Evolutionary conservation across 2,113 vertebrate species (phyloP).

Genomic region (Smithornis capensis): DNA sequence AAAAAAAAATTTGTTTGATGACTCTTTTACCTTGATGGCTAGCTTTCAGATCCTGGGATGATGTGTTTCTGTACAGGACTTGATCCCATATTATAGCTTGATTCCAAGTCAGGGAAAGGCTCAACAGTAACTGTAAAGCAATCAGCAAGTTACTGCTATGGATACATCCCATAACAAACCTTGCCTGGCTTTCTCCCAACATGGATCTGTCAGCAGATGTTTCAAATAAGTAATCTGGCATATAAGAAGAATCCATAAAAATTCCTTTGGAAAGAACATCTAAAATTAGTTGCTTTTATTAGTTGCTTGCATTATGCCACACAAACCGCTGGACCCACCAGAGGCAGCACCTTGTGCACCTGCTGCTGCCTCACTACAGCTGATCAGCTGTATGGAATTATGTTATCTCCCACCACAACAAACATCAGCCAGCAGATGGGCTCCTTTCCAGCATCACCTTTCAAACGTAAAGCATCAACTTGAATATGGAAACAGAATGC

Average conservation of each 20-base stretch:
- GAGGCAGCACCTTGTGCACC: neutral
- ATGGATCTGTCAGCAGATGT: neutral
- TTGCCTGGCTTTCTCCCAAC: neutral
- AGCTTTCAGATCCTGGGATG: neutral
- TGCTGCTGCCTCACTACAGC: neutral
- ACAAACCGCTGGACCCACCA: neutral
- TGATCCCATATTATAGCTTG: neutral
- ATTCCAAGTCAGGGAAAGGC: neutral
- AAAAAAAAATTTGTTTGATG: neutral
- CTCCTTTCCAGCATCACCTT: neutral
- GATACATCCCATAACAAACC: rapidly evolving
- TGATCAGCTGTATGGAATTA: neutral
- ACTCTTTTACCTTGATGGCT: neutral
- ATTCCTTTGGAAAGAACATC: neutral
- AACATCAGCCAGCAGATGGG: neutral
- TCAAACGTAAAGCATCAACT: neutral
- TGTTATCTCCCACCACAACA: neutral
- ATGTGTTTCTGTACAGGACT: neutral
- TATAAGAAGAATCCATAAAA: neutral
- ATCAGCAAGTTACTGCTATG: neutral
- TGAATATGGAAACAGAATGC: neutral
- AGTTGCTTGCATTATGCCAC: neutral
- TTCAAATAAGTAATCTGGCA: neutral
- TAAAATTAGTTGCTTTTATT: neutral
- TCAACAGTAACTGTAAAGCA: neutral